Conservation (phyloP, 2,797 vertebrate species). For the Steatocranus sp. region DNA sequence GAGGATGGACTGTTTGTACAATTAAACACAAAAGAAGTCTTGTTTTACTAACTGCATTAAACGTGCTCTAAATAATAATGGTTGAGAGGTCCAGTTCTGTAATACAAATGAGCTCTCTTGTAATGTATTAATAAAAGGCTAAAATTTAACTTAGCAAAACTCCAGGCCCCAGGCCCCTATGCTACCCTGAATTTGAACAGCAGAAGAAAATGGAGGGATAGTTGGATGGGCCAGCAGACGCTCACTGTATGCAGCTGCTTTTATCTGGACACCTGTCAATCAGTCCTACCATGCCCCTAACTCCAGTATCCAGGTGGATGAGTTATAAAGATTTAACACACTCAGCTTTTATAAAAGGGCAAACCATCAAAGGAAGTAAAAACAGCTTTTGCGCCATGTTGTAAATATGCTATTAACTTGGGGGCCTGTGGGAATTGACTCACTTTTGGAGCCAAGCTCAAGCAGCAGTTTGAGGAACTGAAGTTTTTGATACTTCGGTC, state of each 20-base stretch:
- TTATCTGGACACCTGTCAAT: background rate
- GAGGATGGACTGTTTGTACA: background rate
- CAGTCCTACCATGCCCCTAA: fast-evolving
- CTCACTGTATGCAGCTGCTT: background rate
- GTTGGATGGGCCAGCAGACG: background rate
- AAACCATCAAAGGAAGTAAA: background rate
- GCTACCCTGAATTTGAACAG: background rate
- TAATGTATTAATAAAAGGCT: background rate
- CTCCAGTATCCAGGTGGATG: background rate
- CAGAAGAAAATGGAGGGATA: background rate
- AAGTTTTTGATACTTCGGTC: background rate
- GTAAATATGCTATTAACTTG: background rate
- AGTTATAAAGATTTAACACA: background rate
- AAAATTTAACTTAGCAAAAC: background rate
- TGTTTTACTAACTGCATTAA: background rate
- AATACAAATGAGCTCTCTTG: background rate
- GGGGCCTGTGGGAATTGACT: background rate
- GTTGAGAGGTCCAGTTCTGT: background rate
- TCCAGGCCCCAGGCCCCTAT: background rate
- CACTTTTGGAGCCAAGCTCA: background rate
- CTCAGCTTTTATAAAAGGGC: background rate
- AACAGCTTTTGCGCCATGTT: background rate
- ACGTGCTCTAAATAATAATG: background rate
- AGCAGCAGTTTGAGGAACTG: background rate
- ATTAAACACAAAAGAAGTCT: background rate